A percentile compares a stretch with the other conserved stretches of the same genome.
Conservation (phyloP, 2,888 invertebrate species). For the Megastigmus dorsalis region DNA sequence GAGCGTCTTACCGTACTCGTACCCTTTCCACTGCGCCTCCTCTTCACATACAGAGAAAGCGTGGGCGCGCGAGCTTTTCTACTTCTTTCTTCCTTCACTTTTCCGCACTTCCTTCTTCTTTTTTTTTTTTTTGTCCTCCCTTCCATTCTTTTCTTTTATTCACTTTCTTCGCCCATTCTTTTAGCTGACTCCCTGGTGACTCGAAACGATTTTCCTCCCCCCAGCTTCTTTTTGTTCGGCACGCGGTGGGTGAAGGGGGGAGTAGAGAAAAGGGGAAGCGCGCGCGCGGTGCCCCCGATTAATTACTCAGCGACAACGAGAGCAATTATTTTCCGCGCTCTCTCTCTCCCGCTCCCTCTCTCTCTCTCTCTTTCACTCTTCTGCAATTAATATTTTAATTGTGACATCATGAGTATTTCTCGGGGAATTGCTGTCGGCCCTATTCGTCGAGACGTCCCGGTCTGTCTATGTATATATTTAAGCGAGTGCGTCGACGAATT, state of each 20-base stretch:
- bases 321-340: conserved; percentile 25
- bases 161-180: neutral
- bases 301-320: conserved; percentile 11
- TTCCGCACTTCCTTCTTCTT: neutral
- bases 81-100: neutral
- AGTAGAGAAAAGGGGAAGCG: neutral
- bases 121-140: neutral
- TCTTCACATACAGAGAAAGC: too few species aligned
- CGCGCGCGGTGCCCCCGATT: conserved; percentile 9
- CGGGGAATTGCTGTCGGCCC: too few species aligned
- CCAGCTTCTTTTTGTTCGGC: conserved; percentile 5
- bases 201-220: conserved; percentile 36
- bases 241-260: neutral
- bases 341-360: too few species aligned
- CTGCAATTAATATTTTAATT: conserved; percentile 39
- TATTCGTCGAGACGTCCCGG: too few species aligned
- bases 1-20: neutral
- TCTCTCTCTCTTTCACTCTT: too few species aligned
- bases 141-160: neutral
- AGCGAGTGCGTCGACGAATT: too few species aligned
- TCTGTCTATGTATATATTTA: too few species aligned
- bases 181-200: neutral
- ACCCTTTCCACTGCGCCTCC: neutral
- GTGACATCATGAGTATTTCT: neutral
- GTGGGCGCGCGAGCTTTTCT: neutral